Evolutionary conservation across 92 coral and sea anemone species (phyloP).

Genomic region (Virgularia gustaviana): DNA sequence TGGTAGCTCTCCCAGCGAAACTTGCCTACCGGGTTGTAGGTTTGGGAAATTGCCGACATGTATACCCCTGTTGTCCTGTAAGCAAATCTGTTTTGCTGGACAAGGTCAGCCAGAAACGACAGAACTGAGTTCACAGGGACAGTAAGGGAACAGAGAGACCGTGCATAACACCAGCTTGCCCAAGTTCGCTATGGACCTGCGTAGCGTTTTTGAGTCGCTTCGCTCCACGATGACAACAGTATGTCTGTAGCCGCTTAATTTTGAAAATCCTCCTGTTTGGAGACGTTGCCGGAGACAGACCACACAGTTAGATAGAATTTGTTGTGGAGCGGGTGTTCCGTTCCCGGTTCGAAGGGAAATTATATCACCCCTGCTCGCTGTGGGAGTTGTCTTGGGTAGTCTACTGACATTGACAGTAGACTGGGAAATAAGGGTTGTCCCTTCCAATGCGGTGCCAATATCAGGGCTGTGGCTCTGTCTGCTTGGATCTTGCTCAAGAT

Average conservation of each 20-base stretch:
- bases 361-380: conserved; percentile 33
- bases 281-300: conserved; percentile 45
- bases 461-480: conserved; percentile 48
- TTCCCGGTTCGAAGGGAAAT: conserved; percentile 49
- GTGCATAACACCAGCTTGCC: conserved; percentile 49
- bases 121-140: conserved; percentile 48
- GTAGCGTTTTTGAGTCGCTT: conserved; percentile 50
- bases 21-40: too few relatives aligned
- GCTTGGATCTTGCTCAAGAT: conserved; percentile 35
- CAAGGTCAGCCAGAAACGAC: too few relatives aligned
- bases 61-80: too few relatives aligned
- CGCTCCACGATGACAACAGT: conserved; percentile 45
- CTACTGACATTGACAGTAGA: conserved; percentile 42
- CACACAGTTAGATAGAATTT: conserved; percentile 57
- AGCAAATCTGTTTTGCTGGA: too few relatives aligned
- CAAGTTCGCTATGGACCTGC: conserved; percentile 45
- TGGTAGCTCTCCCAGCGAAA: too few relatives aligned
- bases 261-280: conserved; percentile 42
- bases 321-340: conserved; percentile 54
- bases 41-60: too few relatives aligned
- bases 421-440: conserved; percentile 57
- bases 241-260: conserved; percentile 35
- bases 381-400: conserved; percentile 41
- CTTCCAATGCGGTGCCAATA: conserved; percentile 56
- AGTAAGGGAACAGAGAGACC: conserved; percentile 46